A percentile compares a stretch with the other conserved stretches of the same genome.
Evolutionary conservation across 2,797 vertebrate genomes (phyloP).

Genomic region (Parauchenoglanis ngamensis): DNA sequence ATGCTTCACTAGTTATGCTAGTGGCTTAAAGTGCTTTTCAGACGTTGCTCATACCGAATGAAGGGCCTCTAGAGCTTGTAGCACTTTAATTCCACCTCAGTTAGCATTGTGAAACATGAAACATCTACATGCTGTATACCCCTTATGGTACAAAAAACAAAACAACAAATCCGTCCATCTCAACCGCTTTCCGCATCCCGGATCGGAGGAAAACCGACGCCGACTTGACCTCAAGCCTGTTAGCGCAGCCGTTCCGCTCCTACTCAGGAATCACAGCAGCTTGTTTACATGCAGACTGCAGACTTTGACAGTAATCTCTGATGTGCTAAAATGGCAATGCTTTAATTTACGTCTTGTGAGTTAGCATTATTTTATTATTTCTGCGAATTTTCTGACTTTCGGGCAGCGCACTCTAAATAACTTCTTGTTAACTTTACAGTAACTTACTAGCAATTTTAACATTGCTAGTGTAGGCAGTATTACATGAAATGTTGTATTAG

Average conservation of each 20-base stretch:
- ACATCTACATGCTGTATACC: not conserved
- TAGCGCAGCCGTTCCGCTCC: slow-evolving; percentile 38
- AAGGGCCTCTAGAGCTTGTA: not conserved
- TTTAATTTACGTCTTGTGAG: slow-evolving; percentile 44
- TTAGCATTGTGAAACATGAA: not conserved
- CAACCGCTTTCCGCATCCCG: slow-evolving; percentile 28
- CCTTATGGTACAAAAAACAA: not conserved
- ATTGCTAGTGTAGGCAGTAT: not conserved
- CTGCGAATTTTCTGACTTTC: not conserved
- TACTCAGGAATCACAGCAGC: slow-evolving; percentile 4
- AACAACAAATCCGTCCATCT: not conserved
- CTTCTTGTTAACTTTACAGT: not conserved
- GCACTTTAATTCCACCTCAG: not conserved
- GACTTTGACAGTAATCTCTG: slow-evolving; percentile 54
- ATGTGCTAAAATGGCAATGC: slow-evolving; percentile 47
- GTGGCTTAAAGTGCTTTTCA: not conserved
- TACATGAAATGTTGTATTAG: not conserved
- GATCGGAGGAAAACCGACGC: slow-evolving; percentile 25
- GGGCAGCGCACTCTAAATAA: not conserved
- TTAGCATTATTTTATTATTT: not conserved
- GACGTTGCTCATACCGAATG: not conserved
- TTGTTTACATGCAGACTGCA: slow-evolving; percentile 27
- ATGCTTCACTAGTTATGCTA: not conserved
- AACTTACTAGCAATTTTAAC: not conserved
- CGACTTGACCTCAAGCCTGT: slow-evolving; percentile 45